These are phyloP conservation scores for Copsychus sechellarum DNA, from an alignment of 2,113 vertebrate species.

Conservation along the genomic window DNA sequence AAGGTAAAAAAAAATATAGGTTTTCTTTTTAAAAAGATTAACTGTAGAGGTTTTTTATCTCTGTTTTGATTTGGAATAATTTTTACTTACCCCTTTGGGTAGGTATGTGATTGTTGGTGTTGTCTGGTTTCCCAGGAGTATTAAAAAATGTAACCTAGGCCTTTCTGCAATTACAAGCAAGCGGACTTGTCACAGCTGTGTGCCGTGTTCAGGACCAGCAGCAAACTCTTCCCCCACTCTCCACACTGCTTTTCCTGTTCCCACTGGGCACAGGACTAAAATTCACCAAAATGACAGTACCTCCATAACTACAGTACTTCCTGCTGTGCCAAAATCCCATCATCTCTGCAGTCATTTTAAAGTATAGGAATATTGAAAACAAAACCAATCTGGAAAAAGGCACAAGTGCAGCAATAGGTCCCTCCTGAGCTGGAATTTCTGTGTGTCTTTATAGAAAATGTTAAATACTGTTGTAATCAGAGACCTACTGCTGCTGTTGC, in stretches of 20 bases:
- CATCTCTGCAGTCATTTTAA: background rate
- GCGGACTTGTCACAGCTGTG: background rate
- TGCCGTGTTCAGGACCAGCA: background rate
- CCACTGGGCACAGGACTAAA: background rate
- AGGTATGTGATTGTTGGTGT: background rate
- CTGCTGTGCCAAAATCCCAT: background rate
- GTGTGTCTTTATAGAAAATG: background rate
- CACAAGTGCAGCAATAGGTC: background rate
- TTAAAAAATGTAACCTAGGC: background rate
- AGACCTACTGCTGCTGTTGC: background rate
- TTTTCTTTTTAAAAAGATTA: background rate
- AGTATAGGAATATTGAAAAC: background rate
- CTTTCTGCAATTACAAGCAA: background rate
- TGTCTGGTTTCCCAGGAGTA: background rate
- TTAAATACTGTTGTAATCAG: background rate
- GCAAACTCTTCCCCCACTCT: background rate
- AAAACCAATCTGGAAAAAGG: background rate
- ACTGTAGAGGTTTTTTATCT: rapidly evolving
- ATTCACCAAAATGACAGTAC: background rate
- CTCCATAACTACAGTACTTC: background rate
- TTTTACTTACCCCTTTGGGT: background rate
- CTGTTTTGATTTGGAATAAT: background rate
- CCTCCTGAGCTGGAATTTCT: background rate
- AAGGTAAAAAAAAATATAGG: background rate
- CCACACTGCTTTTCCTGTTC: background rate